Percentiles rank a stretch among this genome's conserved stretches.
These are phyloP conservation scores for Bombyx mori DNA, from an alignment of 1,140 invertebrate species.

Conservation along the genomic window DNA sequence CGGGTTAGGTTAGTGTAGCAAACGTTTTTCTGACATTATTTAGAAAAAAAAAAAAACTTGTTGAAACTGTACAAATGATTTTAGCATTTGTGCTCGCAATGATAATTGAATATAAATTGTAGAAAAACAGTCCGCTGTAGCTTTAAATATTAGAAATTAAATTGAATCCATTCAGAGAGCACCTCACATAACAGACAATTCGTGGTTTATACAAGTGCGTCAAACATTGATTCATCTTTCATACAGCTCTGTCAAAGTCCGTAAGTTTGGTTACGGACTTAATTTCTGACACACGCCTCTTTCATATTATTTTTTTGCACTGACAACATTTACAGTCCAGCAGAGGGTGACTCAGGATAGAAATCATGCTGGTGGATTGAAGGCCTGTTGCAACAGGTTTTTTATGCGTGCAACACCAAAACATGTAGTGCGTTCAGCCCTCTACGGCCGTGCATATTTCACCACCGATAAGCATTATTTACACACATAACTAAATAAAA, in stretches of 20 bases:
- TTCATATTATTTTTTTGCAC: not conserved
- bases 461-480: not conserved
- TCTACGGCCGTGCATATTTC: constrained; percentile 19
- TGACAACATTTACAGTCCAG: constrained; percentile 35
- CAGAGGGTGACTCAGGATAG: constrained; percentile 24
- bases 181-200: constrained; percentile 3
- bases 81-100: no score
- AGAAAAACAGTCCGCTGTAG: constrained; percentile 19
- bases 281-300: no score
- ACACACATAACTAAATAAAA: no score
- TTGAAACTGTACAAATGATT: no score
- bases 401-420: constrained; percentile 54
- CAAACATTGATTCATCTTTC: no score
- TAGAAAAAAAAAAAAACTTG: no score
- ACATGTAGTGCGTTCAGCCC: constrained; percentile 1
- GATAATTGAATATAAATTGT: not conserved
- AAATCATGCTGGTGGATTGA: constrained; percentile 42
- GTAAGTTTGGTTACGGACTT: no score
- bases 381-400: constrained; percentile 28
- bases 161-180: constrained; percentile 8
- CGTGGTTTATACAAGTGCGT: not conserved
- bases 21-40: constrained; percentile 26
- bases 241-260: no score
- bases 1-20: constrained; percentile 39
- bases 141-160: constrained; percentile 12